These are phyloP conservation scores for Prosopocoilus inquinatus DNA, from an alignment of 2,888 invertebrate genomes.

Conservation along the genomic window DNA sequence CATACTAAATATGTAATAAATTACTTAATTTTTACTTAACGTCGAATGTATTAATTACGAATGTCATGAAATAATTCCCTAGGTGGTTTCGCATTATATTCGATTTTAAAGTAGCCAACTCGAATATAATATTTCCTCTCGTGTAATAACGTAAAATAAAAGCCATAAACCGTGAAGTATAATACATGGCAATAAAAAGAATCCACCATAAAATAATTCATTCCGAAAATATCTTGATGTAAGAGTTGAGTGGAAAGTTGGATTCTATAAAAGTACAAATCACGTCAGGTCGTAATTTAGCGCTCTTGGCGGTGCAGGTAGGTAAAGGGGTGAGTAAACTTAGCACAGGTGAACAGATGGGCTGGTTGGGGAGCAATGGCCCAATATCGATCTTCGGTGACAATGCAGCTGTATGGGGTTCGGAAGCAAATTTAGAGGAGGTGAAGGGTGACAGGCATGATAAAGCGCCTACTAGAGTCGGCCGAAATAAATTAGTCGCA, in stretches of 20 bases:
- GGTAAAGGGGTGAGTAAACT: slow-evolving; percentile 7
- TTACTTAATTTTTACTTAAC: no score
- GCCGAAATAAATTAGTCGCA: slow-evolving; percentile 14
- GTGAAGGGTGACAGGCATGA: slow-evolving; percentile 6
- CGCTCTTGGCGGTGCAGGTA: slow-evolving; percentile 3
- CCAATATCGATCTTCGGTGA: slow-evolving; percentile 11
- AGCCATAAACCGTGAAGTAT: not conserved
- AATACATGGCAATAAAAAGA: not conserved
- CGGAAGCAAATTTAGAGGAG: slow-evolving; percentile 9
- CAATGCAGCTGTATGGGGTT: slow-evolving; percentile 1
- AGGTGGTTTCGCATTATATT: no score
- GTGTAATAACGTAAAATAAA: no score
- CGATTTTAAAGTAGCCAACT: no score
- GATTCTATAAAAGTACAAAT: slow-evolving; percentile 1
- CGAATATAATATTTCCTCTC: no score
- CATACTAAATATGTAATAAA: no score
- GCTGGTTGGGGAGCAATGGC: slow-evolving; percentile 10
- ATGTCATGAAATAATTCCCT: no score
- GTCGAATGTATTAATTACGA: no score
- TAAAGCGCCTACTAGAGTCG: slow-evolving; percentile 9
- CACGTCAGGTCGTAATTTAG: slow-evolving; percentile 1
- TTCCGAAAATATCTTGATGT: slow-evolving; percentile 1
- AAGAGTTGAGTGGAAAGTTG: not conserved
- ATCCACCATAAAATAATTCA: not conserved
- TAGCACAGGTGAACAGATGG: slow-evolving; percentile 9